Base-by-base conservation (phyloP, 1,140 invertebrate genomes). In the Acyrthosiphon pisum region DNA sequence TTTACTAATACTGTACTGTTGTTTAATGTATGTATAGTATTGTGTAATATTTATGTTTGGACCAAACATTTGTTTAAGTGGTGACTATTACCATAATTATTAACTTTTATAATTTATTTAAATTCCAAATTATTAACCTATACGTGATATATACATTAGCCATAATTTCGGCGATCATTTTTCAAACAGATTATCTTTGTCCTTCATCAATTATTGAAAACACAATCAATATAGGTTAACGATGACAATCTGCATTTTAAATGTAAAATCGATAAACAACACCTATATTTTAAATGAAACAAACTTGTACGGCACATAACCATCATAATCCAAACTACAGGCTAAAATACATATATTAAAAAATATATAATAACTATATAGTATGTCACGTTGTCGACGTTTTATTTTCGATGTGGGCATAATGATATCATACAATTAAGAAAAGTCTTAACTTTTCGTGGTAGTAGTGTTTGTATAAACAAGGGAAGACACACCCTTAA, bases 151-250 rank as follows among this genome's bases (percentile, higher is more conserved):
- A 76, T 76, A n/a, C 14, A 76, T 76, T 6, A 76, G 60, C 9
- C 60, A 76, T 1, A 76, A 76, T 76, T 76, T n/a, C 1, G 30
- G 60, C 14, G 14, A 76, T 76, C 0, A 18, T 76, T n/a, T 76
- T 76, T 76, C n/a, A 4, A 4, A n/a, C 30, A 18, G 14, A n/a
- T 76, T 76, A 76, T 4, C 3, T 76, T 76, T 76, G 60, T 14
- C 37, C 37, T 83, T 83, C 81, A 41, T 83, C 8, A 83, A 83
- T 83, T 83, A 83, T 41, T 83, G 30, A 76, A 76, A 83, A 83
- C 35, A 37, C 35, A 18, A 23, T 83, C 18, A 83, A 37, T 83
- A 41, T 83, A 83, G 35, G 81, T 83, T 37, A 37, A 37, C 81
- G 81, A 37, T 83, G 20, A 83, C 35, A 41, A 83, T 83, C 37